Evolutionary conservation across 1,140 invertebrate genomes (phyloP), one percentile per base, ranked within the genome.

Genomic region (Spodoptera frugiperda): DNA sequence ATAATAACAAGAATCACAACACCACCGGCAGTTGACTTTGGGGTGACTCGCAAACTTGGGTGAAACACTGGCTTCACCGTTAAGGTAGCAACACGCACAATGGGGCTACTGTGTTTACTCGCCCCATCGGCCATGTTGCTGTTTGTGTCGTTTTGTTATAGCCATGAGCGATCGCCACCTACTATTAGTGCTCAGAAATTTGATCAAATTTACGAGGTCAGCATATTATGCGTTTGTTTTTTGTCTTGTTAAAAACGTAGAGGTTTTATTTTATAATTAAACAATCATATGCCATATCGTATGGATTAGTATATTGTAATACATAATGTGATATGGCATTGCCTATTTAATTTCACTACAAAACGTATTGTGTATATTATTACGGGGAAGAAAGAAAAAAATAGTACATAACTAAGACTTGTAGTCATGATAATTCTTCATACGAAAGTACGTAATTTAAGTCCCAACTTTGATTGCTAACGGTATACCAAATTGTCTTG

Each of bases 131-230:
- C 80, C 82, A 78, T 83, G 78, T 78, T 76, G 78, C 78, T 85
- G 83, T 78, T 39, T 67, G 67, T 77, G 76, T 63, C 76, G 78
- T 73, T 73, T 73, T 73, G 54, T 55, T 51, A 59, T 44, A 73
- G 71, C 77, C 19, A 75, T 65, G 51, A 63, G 84, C 83, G 80
- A 88, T 87, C 83, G 82, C 82, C 84, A 77, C 83, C 76, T 83
- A 81, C 75, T 79, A 78, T 81, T 79, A 39, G 83, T 88, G 84
- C 87, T 82, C 84, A 82, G 80, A 75, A 78, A 81, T 84, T 81
- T 87, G 86, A 88, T 91, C 87, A 89, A 87, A 89, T 86, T 87
- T 88, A 81, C 84, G 83, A 77, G 82, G 84, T 85, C 76, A 78
- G 80, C 82, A 85, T 84, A 87, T 85, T 80, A 82, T 83, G 71